Base-by-base conservation (phyloP, 2,797 vertebrate species). In the Enoplosus armatus region DNA sequence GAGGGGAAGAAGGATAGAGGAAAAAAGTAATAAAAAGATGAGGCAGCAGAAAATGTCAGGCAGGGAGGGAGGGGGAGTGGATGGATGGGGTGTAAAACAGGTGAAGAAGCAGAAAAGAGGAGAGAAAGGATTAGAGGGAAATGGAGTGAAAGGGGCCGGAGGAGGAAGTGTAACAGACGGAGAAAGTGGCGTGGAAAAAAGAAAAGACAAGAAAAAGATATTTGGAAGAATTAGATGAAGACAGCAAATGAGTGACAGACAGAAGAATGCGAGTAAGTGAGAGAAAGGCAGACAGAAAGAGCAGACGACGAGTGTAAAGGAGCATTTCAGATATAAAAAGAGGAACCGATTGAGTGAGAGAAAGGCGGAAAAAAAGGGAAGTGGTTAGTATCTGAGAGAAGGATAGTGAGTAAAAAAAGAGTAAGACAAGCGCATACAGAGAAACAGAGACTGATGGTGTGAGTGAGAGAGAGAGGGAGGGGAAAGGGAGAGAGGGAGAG, bases 11-110 rank as follows among this genome's bases (percentile, higher is more conserved):
- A 51, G 69, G 59, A 81, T 24, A 31, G 59, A 77, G 16, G 58
- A 8, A 77, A 71, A 88, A 70, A 22, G 80, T 79, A 59, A 80
- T 73, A 83, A 88, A 88, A 86, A 80, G 83, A 83, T 80, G 86
- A 89, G 81, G 51, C 72, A 85, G 88, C 85, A 86, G 71, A 84
- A 90, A 85, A 70, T 41, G 45, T 45, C 35, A 71, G 72, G n/a
- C 20, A 31, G 33, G 55, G 12, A 26, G 14, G 66, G 20, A 41
- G 54, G 27, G 26, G 50, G 59, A 22, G 6, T 74, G 73, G 67
- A 86, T 77, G 80, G 71, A 89, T 75, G 55, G 48, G 59, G 54
- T 63, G 39, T 74, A 83, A 89, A 86, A 85, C 64, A 74, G 80
- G 87, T 85, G 84, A 85, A 79, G 75, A 84, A 53, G 82, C 83